Percentiles rank a stretch among this genome's conserved stretches.
These are phyloP conservation scores for Pollimyrus isidori DNA, from an alignment of 2,113 vertebrate genomes.

Conservation along the genomic window DNA sequence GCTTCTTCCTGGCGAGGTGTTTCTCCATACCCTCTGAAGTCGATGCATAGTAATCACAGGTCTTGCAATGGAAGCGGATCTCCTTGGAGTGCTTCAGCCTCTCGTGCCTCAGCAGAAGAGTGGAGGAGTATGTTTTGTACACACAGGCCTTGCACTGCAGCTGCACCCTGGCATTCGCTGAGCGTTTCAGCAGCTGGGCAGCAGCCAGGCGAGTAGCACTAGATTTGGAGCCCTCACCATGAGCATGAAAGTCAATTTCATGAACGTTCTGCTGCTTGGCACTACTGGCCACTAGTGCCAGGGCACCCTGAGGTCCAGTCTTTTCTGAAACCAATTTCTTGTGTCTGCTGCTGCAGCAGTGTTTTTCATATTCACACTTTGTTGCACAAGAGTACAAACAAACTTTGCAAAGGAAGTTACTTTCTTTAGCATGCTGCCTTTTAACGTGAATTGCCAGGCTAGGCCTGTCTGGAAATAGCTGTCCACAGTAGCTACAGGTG, in stretches of 20 bases:
- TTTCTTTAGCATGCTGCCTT: slow-evolving; percentile 56
- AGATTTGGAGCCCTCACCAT: slow-evolving; percentile 35
- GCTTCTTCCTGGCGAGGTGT: slow-evolving; percentile 77
- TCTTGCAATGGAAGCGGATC: slow-evolving; percentile 79
- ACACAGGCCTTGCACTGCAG: slow-evolving; percentile 81
- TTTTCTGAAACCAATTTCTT: slow-evolving; percentile 38
- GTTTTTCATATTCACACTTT: slow-evolving; percentile 49
- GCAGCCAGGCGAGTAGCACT: slow-evolving; percentile 34
- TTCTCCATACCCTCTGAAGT: slow-evolving; percentile 81
- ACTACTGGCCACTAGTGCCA: slow-evolving; percentile 24
- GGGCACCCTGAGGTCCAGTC: slow-evolving; percentile 49
- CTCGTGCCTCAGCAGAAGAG: slow-evolving; percentile 74
- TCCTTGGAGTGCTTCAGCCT: slow-evolving; percentile 71
- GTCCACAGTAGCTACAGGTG: slow-evolving; percentile 59
- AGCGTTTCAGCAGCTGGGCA: slow-evolving; percentile 54
- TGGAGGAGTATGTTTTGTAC: slow-evolving; percentile 75
- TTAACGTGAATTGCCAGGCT: slow-evolving; percentile 57
- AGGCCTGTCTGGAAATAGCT: slow-evolving; percentile 52
- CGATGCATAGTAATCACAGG: slow-evolving; percentile 77
- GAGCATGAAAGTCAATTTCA: slow-evolving; percentile 35
- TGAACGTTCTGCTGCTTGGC: slow-evolving; percentile 7
- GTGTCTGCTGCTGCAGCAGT: slow-evolving; percentile 48
- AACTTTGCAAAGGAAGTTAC: slow-evolving; percentile 46
- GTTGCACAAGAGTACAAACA: slow-evolving; percentile 50
- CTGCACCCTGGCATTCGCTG: slow-evolving; percentile 58